Evolutionary conservation across 1,140 invertebrate genomes (phyloP), one percentile per base, ranked within the genome.

Genomic region (Chlorops oryzae): DNA sequence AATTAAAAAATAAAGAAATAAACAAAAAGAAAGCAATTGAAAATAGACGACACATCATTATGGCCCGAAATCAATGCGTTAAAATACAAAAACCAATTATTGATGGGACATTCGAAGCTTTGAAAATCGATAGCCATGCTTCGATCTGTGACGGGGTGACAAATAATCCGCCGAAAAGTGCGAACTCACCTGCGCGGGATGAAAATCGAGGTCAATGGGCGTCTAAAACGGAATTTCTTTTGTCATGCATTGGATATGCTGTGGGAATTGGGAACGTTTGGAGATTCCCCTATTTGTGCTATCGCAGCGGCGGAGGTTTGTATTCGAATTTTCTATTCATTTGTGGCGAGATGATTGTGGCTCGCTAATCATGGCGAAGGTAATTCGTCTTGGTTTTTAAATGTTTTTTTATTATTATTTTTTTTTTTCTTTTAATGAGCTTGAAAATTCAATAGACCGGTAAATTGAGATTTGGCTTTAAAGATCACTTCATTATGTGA

Each of bases 201-300:
- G 45, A 21, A 21, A 58, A 72, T 46, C 63, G 73, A 15, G 73
- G 73, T 37, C 54, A 59, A 17, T 89, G 87, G 87, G 76, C 67
- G 2, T 80, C 75, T 24, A 82, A 86, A 58, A 74, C 83, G 2
- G 86, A 89, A 73, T 89, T 87, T 71, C 61, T 89, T 12, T 73
- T 88, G 1, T 84, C 85, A 0, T 81, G 83, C 48, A 71, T 87
- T 37, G 87, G 69, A 22, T 88, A 87, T 63, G 84, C 85, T 17
- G 83, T 89, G 39, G 86, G 86, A n/a, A 78, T 88, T 34, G 85
- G 86, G 45, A 90, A 90, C 72, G 82, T 90, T 38, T 90, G 86
- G 86, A 73, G 87, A 41, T 90, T 89, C 72, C 87, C 87, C 15
- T 88, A 84, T 68, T 76, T 87, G 2, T 87, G 85, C 62, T 88